Base-by-base conservation (phyloP, 1,140 invertebrate genomes). In the Drosophila erecta region DNA sequence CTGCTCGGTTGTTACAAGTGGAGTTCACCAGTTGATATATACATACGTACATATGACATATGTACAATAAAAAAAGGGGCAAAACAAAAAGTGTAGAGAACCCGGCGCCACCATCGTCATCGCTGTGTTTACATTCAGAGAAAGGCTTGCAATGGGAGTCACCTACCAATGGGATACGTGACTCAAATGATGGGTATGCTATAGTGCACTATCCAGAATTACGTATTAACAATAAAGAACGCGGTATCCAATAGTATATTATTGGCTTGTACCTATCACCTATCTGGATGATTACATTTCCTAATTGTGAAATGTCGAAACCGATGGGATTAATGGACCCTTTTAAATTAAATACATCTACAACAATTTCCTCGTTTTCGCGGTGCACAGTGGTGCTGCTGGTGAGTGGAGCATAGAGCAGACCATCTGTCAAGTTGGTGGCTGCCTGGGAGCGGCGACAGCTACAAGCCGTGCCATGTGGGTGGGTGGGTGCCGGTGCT, bases 391-490 rank as follows among this genome's bases (percentile, higher is more conserved):
- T 62, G 24, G n/a, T 56, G 24, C 27, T 40, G 55, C 27, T 27
- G 38, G 49, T 37, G 41, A 71, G 40, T 46, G 40, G 59, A 65
- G 38, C 37, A 30, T 30, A 8, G 30, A 30, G 30, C 30, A 30
- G 51, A 65, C 59, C 75, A 76, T 70, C 46, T 76, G 60, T 66
- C 60, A 57, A 66, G 47, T 58, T 53, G 59, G n/a, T 24, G 41
- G 46, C 33, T 51, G 24, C 54, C 53, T 74, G 72, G 72, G 72
- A 66, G 72, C 72, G 72, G 27, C 53, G 40, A 64, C 62, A 65
- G 47, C 47, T 50, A 43, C 17, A 44, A 59, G 54, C 15, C 57
- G 50, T 66, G 62, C 24, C 57, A 65, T 66, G 62, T 53, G 67
- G 69, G 56, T 65, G 72, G 41, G 24, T 75, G 71, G 72, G 53